Base-by-base conservation (phyloP, 2,113 vertebrate genomes). In the Phyllostomus discolor region DNA sequence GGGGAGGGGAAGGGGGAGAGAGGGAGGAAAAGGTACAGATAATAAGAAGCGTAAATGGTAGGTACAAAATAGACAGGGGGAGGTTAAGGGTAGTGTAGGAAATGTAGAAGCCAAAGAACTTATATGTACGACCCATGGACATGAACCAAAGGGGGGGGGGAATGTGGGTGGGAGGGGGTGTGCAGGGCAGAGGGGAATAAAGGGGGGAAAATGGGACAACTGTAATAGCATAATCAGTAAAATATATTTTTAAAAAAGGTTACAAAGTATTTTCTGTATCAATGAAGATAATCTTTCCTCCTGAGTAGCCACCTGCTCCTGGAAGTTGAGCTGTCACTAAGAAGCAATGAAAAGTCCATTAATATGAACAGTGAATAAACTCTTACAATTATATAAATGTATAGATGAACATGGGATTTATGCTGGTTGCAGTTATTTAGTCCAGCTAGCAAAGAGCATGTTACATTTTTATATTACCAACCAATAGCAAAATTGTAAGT, bases 241-340 rank as follows among this genome's bases (percentile, higher is more conserved):
- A 57, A 57, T 57, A 57, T 57, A 57, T 54, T 54, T 57, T 87
- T 5, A 81, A 81, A 90, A 98, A 99, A 97, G 98, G 99, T 99
- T 99, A 99, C 99, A 99, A 99, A 89, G 99, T 99, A 98, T 99
- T 99, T 98, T 99, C 99, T 26, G 99, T 99, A 96, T 99, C 99
- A 43, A 99, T 99, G 98, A 99, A 99, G 98, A 99, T 99, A 86
- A 99, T 98, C 97, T 99, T 99, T 95, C 99, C 99, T 92, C 99
- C 99, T 5, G 99, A 98, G 97, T 99, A 99, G 82, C 99, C 99
- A 1, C 98, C 98, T 52, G 99, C 98, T 96, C 99, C 99, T 87
- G 99, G 99, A 95, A 99, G 99, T 98, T 99, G 99, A 97, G 99
- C 98, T 88, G 99, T 99, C 66, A 99, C 99, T 99, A 92, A 16